Evolutionary conservation across 2,797 vertebrate genomes (phyloP).

Genomic region (Etheostoma nigrum): DNA sequence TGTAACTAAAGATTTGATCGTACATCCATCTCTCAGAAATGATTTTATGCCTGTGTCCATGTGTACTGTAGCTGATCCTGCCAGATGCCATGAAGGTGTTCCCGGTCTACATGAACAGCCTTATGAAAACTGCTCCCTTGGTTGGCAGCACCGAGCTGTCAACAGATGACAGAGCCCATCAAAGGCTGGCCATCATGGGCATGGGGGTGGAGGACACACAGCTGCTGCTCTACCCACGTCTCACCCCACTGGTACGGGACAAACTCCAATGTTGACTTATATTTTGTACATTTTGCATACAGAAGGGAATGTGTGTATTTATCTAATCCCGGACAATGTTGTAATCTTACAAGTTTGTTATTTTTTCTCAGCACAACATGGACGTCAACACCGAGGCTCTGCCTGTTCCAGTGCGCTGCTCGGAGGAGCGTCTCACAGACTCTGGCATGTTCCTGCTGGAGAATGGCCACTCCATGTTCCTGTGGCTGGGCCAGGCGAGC

Average conservation of each 20-base stretch:
- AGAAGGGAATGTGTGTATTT: not conserved
- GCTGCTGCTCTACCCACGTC: constrained; percentile 92
- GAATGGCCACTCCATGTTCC: constrained; percentile 90
- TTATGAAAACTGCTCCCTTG: constrained; percentile 91
- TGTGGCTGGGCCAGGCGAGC: constrained; percentile 92
- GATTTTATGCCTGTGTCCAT: not conserved
- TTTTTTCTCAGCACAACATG: constrained; percentile 86
- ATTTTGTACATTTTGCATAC: not conserved
- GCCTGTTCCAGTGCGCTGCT: constrained; percentile 90
- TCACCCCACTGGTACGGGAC: constrained; percentile 90
- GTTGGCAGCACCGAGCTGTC: constrained; percentile 88
- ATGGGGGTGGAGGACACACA: constrained; percentile 95
- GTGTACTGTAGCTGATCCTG: constrained; percentile 88
- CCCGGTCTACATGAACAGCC: constrained; percentile 94
- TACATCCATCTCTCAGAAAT: not conserved
- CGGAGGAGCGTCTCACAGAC: constrained; percentile 91
- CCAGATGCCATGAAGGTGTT: constrained; percentile 97
- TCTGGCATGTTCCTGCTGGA: constrained; percentile 92
- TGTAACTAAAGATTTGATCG: not conserved
- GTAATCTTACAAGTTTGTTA: not conserved
- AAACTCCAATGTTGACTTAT: not conserved
- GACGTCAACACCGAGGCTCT: constrained; percentile 81
- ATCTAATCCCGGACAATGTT: not conserved
- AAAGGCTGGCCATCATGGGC: constrained; percentile 88
- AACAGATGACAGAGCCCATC: constrained; percentile 90